Evolutionary conservation across 2,888 invertebrate genomes (phyloP).

Genomic region (Baccha elongata): DNA sequence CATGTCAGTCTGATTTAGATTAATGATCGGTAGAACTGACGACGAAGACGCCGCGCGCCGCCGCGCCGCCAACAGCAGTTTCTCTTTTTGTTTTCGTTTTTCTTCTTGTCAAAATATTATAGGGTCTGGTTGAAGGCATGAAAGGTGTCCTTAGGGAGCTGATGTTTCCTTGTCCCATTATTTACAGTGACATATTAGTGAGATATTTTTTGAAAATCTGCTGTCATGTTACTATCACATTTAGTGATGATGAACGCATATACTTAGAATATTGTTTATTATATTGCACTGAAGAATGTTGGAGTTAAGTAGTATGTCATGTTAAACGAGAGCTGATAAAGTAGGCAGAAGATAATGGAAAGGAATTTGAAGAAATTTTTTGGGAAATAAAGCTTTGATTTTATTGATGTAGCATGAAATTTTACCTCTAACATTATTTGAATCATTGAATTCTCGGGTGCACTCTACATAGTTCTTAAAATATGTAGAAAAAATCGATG

Average conservation of each 20-base stretch:
- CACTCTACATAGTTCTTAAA: too few relatives aligned
- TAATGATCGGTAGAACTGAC: constrained; percentile 62
- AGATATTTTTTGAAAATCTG: constrained; percentile 29
- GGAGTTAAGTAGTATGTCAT: constrained; percentile 48
- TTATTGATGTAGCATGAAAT: too few relatives aligned
- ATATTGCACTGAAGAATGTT: constrained; percentile 22
- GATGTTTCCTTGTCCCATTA: constrained; percentile 37
- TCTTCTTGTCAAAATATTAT: constrained; percentile 30
- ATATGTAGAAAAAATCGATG: too few relatives aligned
- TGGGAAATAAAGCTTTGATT: too few relatives aligned
- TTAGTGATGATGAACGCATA: constrained; percentile 42
- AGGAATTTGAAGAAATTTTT: too few relatives aligned
- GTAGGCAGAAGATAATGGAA: constrained; percentile 17
- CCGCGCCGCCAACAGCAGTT: constrained; percentile 10
- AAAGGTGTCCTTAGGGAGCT: constrained; percentile 1
- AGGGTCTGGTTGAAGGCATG: background rate
- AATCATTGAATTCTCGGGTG: too few relatives aligned
- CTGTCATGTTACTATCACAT: constrained; percentile 36
- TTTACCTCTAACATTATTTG: too few relatives aligned
- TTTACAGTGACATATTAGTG: constrained; percentile 64
- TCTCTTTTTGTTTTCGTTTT: constrained; percentile 12
- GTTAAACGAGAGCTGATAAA: constrained; percentile 49
- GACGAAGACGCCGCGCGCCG: constrained; percentile 22
- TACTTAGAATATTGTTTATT: constrained; percentile 61
- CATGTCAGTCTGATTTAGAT: constrained; percentile 73